Conservation (phyloP, 2,888 invertebrate genomes). For the Macaria liturata region DNA sequence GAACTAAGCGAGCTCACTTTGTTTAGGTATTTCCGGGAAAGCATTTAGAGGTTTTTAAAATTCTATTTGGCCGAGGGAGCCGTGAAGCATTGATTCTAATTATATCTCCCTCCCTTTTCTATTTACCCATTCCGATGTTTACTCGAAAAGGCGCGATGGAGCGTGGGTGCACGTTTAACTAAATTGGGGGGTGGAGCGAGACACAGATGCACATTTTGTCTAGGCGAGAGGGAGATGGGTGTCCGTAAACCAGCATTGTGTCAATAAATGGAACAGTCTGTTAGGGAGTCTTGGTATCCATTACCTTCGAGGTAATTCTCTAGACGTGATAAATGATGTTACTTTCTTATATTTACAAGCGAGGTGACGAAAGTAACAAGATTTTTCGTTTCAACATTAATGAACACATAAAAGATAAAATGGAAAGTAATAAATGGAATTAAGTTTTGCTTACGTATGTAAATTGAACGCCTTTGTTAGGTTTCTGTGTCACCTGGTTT, state of each 20-base stretch:
- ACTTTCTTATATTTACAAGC: constrained; percentile 60
- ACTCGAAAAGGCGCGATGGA: constrained; percentile 75
- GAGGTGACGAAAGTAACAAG: constrained; percentile 42
- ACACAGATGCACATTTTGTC: constrained; percentile 58
- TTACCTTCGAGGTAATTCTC: constrained; percentile 54
- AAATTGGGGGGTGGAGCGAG: constrained; percentile 77
- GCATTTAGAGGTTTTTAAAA: constrained; percentile 28
- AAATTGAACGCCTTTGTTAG: constrained; percentile 7
- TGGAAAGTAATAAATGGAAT: too few relatives aligned
- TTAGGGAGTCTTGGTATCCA: constrained; percentile 66
- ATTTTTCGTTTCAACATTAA: constrained; percentile 17
- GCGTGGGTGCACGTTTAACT: constrained; percentile 75
- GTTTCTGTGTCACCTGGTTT: constrained; percentile 12
- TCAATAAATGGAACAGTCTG: constrained; percentile 65
- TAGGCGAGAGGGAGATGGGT: constrained; percentile 61
- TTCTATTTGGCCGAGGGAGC: constrained; percentile 47
- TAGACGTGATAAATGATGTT: constrained; percentile 59
- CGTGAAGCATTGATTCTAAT: constrained; percentile 76
- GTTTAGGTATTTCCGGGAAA: constrained; percentile 13
- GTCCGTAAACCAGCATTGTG: constrained; percentile 58
- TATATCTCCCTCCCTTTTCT: constrained; percentile 77
- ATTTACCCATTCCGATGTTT: constrained; percentile 79
- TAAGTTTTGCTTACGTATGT: too few relatives aligned
- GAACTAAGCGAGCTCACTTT: constrained; percentile 15
- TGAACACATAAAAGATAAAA: too few relatives aligned